Base-by-base conservation (phyloP, 2,888 invertebrate genomes). In the Caradrina clavipalpis region DNA sequence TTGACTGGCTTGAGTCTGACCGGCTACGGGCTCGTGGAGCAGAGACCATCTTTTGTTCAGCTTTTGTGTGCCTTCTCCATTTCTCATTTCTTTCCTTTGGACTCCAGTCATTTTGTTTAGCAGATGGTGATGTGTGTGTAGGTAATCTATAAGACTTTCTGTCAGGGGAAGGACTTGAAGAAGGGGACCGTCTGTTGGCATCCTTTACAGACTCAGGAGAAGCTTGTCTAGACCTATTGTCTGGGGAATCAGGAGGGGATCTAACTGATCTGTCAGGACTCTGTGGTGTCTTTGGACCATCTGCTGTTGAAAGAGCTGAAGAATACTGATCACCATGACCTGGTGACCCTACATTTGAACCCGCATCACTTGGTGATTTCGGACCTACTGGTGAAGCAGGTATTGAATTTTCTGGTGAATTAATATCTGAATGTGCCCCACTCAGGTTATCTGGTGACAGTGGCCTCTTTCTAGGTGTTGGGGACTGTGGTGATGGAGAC, bases 1-100 rank as follows among this genome's bases (percentile, higher is more conserved):
- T 96, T 39, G 96, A 96, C 65, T 87, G 92, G 86, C 96, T 96
- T 72, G 96, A 95, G 61, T 94, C 95, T 66, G 96, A 95, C 76
- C 92, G 86, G 85, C 95, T 95, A 49, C 94, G 88, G 54, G 87
- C 88, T 49, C 89, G 82, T 31, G 91, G 83, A 11, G 84, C 76
- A 7, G 92, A 67, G 2, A 95, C 93, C 93, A 94, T 94, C 86
- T 95, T 95, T 84, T 95, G 95, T 82, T 95, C 95, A 58, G 94
- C 95, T 82, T 95, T 95, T 73, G 95, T 95, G 72, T 95, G 94
- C 66, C 95, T 88, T 70, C 95, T 88, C 95, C 95, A 95, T 66
- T 91, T 92, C 49, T 93, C 84, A 75, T 74, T 84, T 59, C 77
- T 78, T 67, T 84, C 94, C 84, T 93, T 93, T 26, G 95, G 94